These are phyloP conservation scores for Tangara arthus DNA, from an alignment of 2,797 vertebrate genomes.

Conservation along the genomic window DNA sequence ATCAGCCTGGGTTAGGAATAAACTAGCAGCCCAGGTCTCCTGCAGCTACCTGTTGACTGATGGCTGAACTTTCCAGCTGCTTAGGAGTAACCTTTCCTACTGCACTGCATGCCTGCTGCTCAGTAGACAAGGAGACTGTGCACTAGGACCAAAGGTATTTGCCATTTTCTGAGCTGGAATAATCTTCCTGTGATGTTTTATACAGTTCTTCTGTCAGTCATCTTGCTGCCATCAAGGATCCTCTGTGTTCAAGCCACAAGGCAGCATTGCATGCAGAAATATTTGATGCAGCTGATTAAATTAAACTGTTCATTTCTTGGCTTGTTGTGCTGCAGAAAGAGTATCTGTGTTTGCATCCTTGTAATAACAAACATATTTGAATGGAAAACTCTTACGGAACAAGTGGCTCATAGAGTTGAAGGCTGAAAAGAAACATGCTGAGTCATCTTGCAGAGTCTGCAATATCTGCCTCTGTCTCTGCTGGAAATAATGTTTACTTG, in stretches of 20 bases:
- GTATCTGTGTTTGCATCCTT: neutral
- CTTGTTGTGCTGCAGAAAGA: neutral
- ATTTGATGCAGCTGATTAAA: neutral
- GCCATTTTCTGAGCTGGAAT: neutral
- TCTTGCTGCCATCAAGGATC: neutral
- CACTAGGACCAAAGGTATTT: neutral
- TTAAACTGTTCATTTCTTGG: neutral
- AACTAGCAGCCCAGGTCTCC: neutral
- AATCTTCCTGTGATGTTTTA: neutral
- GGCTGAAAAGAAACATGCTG: neutral
- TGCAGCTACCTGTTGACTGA: neutral
- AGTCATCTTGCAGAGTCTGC: neutral
- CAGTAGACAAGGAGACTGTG: neutral
- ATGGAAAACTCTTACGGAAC: neutral
- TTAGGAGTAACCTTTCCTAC: neutral
- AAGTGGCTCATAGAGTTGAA: neutral
- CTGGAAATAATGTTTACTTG: constrained; percentile 9
- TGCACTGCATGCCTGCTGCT: neutral
- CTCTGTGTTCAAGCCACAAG: neutral
- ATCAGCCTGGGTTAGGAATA: neutral
- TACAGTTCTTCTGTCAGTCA: neutral
- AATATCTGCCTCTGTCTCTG: neutral
- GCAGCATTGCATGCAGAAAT: neutral
- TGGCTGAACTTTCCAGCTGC: neutral
- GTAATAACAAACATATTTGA: neutral